Evolutionary conservation across 2,888 invertebrate genomes (phyloP).

Genomic region (Anarsia innoxiella): DNA sequence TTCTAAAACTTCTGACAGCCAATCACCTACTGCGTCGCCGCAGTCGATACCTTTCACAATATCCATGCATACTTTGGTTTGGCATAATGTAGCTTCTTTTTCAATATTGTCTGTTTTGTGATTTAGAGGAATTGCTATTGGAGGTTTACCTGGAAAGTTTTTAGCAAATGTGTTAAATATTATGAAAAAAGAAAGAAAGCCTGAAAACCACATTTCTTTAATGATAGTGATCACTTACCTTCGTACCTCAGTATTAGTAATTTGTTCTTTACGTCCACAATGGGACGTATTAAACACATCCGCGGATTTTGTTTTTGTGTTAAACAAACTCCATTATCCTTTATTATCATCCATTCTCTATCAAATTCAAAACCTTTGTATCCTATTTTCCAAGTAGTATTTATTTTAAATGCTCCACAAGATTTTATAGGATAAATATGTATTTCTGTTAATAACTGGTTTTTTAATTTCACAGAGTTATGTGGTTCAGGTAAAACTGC

Average conservation of each 20-base stretch:
- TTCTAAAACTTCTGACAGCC: constrained; percentile 85
- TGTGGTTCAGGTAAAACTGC: background rate
- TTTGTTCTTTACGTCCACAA: constrained; percentile 76
- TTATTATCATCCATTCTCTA: constrained; percentile 95
- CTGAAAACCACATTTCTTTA: too few relatives aligned
- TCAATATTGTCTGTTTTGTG: constrained; percentile 25
- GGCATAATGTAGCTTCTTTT: constrained; percentile 71
- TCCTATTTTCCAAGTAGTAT: constrained; percentile 81
- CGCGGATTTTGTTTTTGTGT: constrained; percentile 90
- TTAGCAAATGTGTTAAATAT: too few relatives aligned
- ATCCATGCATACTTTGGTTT: constrained; percentile 91
- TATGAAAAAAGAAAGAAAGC: too few relatives aligned
- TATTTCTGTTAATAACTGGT: constrained; percentile 38
- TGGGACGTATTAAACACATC: constrained; percentile 86
- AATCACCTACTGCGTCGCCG: constrained; percentile 85
- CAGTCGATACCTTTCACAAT: constrained; percentile 87
- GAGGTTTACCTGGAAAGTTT: constrained; percentile 68
- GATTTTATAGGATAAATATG: constrained; percentile 92
- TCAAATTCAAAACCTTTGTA: constrained; percentile 89
- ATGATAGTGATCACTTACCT: too few relatives aligned
- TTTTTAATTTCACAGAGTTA: too few relatives aligned
- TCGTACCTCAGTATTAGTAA: constrained; percentile 76
- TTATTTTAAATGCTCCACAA: constrained; percentile 85
- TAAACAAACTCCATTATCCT: constrained; percentile 85
- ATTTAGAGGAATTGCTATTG: constrained; percentile 73